These are phyloP conservation scores for Steinernema hermaphroditum DNA, from an alignment of 2,888 invertebrate species.

Conservation along the genomic window DNA sequence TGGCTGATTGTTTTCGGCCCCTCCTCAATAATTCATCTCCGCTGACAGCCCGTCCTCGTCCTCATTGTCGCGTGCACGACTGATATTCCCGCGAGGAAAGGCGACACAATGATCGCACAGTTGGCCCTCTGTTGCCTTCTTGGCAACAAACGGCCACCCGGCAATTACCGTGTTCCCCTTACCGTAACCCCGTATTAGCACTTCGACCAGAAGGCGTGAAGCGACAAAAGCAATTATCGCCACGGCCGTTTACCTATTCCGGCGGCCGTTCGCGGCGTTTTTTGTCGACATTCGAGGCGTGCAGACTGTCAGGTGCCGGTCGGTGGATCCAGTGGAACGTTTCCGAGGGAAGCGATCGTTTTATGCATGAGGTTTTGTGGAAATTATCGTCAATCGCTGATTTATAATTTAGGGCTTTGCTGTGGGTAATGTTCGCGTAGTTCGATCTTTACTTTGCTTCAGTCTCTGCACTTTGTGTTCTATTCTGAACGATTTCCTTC, in stretches of 20 bases:
- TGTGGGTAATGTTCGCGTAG: too few species aligned
- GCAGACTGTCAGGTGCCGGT: background rate
- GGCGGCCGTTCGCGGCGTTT: background rate
- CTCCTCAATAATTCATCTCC: slow-evolving; percentile 21
- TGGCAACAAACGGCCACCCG: too few species aligned
- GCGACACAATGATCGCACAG: background rate
- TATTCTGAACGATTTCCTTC: too few species aligned
- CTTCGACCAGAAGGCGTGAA: slow-evolving; percentile 5
- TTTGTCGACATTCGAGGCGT: background rate
- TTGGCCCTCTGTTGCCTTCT: background rate
- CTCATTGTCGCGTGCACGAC: slow-evolving; percentile 15
- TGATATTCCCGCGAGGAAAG: background rate
- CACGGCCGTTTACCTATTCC: background rate
- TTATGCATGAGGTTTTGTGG: too few species aligned
- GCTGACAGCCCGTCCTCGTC: slow-evolving; percentile 19
- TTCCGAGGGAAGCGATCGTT: too few species aligned
- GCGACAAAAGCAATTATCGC: slow-evolving; percentile 15
- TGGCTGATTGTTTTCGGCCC: slow-evolving; percentile 21
- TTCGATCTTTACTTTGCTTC: too few species aligned
- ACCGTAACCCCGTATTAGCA: background rate
- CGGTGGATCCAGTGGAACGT: background rate
- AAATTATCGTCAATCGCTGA: too few species aligned
- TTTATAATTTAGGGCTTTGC: too few species aligned
- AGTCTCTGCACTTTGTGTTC: too few species aligned
- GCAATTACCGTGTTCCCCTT: slow-evolving; percentile 11